Conservation (phyloP, 1,140 invertebrate genomes). For the Adelges cooleyi region DNA sequence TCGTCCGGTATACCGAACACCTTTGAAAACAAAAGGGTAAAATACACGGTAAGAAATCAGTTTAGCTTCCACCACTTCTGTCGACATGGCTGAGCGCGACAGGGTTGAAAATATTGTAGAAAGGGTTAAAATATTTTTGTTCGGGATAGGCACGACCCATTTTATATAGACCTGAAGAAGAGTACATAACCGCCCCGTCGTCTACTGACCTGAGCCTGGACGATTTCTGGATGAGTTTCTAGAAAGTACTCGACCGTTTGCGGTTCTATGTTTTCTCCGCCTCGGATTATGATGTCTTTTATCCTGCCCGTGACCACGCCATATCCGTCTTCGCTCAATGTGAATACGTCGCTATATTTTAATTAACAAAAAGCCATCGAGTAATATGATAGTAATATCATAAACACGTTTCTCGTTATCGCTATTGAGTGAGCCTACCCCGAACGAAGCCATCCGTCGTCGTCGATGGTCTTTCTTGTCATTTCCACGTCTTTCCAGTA, state of each 20-base stretch:
- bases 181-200: too few relatives aligned
- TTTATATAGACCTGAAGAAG: too few relatives aligned
- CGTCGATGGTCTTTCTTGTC: constrained; percentile 57
- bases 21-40: constrained; percentile 34
- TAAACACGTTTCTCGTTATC: too few relatives aligned
- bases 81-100: too few relatives aligned
- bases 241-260: constrained; percentile 77
- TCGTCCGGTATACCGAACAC: constrained; percentile 67
- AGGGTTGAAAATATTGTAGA: too few relatives aligned
- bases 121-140: too few relatives aligned
- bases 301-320: constrained; percentile 66
- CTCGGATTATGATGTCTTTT: constrained; percentile 84
- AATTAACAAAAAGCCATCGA: constrained; percentile 24
- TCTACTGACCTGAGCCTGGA: constrained; percentile 59
- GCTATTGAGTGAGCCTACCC: too few relatives aligned
- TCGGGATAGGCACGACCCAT: too few relatives aligned
- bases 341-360: constrained; percentile 57
- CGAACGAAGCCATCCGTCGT: constrained; percentile 77
- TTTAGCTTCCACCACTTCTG: too few relatives aligned
- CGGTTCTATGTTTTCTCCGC: constrained; percentile 85
- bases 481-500: constrained; percentile 77
- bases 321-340: constrained; percentile 64
- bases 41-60: too few relatives aligned
- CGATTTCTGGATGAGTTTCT: constrained; percentile 59
- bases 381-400: too few relatives aligned